Conservation (phyloP, 2,797 vertebrate species). For the Darevskia mixta region DNA sequence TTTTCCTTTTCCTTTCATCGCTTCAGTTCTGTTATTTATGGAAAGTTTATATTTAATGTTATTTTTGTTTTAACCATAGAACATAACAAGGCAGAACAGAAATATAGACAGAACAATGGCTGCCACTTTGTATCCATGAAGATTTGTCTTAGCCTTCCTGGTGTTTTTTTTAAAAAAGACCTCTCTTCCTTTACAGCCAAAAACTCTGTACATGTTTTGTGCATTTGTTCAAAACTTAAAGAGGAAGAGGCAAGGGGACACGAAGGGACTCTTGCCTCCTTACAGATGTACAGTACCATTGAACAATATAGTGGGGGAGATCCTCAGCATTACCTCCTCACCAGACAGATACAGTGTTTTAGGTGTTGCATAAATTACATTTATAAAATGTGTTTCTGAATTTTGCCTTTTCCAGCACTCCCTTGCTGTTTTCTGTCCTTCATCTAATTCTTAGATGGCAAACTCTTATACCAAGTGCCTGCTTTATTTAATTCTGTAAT, state of each 20-base stretch:
- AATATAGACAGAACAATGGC: background rate
- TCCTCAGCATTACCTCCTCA: background rate
- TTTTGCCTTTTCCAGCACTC: background rate
- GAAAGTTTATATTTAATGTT: background rate
- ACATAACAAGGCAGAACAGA: background rate
- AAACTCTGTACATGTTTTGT: background rate
- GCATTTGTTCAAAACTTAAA: background rate
- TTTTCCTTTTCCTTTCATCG: background rate
- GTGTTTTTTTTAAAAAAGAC: background rate
- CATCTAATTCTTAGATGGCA: background rate
- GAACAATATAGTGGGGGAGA: background rate
- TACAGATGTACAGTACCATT: background rate
- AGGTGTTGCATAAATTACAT: background rate
- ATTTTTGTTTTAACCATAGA: background rate
- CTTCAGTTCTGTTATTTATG: background rate
- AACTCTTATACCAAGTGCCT: constrained; percentile 2
- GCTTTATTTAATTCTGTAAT: constrained; percentile 25
- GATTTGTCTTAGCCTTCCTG: background rate
- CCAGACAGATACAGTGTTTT: too few relatives aligned
- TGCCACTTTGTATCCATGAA: background rate
- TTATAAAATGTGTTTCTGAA: background rate
- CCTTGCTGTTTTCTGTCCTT: background rate
- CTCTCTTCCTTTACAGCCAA: background rate
- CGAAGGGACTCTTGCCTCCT: background rate
- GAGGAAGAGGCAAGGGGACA: background rate